A percentile compares a stretch with the other conserved stretches of the same genome.
Conservation (phyloP, 2,888 invertebrate genomes). For the Pecten maximus region DNA sequence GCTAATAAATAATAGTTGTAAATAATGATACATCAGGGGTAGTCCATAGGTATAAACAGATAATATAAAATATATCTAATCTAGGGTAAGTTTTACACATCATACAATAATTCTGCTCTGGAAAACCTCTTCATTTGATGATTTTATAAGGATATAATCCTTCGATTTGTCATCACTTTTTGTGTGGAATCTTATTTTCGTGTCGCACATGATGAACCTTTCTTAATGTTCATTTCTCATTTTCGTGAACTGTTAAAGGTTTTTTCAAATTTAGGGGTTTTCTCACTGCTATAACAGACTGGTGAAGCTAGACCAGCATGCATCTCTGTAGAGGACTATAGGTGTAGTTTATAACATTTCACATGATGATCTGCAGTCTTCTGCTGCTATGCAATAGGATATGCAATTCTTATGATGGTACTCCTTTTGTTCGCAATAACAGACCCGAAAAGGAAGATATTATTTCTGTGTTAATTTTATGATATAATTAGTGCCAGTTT, state of each 20-base stretch:
- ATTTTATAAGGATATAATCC: background rate
- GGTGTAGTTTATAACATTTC: background rate
- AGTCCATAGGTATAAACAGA: background rate
- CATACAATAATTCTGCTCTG: background rate
- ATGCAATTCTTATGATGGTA: slow-evolving; percentile 20
- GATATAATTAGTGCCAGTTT: slow-evolving; percentile 16
- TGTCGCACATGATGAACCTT: background rate
- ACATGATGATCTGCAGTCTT: background rate
- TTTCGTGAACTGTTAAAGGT: background rate
- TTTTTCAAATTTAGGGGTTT: slow-evolving; percentile 17
- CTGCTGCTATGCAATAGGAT: slow-evolving; percentile 9
- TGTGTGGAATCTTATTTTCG: background rate
- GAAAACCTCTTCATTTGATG: slow-evolving; percentile 31
- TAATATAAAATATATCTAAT: background rate
- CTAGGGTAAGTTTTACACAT: background rate
- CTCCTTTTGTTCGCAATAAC: background rate
- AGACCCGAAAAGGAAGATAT: background rate
- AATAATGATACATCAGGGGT: background rate
- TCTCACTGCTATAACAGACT: background rate
- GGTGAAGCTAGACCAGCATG: background rate
- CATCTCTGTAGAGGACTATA: background rate
- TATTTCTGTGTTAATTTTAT: slow-evolving; percentile 22
- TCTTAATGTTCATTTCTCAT: background rate
- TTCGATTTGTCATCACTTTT: background rate
- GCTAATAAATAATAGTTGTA: background rate